phyloP scores from a whole-genome alignment of 2,888 invertebrate species.

The Apamea anceps region DNA sequence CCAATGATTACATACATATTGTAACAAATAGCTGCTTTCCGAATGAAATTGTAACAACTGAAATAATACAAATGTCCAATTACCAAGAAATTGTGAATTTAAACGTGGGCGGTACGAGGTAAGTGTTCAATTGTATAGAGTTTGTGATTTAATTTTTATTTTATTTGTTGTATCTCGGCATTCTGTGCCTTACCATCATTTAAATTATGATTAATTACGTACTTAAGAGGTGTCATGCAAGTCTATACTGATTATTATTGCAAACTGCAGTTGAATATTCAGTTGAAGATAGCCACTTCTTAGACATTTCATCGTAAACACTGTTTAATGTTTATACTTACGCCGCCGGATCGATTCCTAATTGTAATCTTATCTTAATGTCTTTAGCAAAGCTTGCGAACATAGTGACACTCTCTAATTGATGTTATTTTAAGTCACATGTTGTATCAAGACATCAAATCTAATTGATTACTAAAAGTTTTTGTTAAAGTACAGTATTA shows the following conservation, averaged over 20 bases:
- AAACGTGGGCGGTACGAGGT: conserved; percentile 99
- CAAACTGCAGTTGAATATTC: not conserved
- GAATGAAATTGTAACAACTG: conserved; percentile 50
- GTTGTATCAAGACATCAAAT: conserved; percentile 2
- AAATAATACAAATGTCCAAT: conserved; percentile 80
- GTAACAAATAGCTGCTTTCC: conserved; percentile 36
- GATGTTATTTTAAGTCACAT: not conserved
- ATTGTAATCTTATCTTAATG: conserved; percentile 17
- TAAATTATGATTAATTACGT: conserved; percentile 1
- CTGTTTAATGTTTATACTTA: conserved; percentile 8
- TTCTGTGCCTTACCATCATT: not conserved
- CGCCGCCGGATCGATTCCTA: conserved; percentile 25
- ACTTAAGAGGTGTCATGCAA: conserved; percentile 2
- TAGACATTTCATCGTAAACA: conserved; percentile 4
- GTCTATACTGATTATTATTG: not conserved
- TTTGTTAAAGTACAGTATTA: not conserved
- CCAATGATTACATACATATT: conserved; percentile 35
- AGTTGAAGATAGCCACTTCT: not conserved
- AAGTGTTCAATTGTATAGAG: conserved; percentile 72
- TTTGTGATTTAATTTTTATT: conserved; percentile 44
- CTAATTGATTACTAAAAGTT: not conserved
- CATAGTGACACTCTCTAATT: not conserved
- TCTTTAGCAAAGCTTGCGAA: conserved; percentile 8
- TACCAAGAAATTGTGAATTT: conserved; percentile 95
- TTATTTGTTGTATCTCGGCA: conserved; percentile 5